Evolutionary conservation across 2,797 vertebrate species (phyloP).

Genomic region (Zalophus californianus): DNA sequence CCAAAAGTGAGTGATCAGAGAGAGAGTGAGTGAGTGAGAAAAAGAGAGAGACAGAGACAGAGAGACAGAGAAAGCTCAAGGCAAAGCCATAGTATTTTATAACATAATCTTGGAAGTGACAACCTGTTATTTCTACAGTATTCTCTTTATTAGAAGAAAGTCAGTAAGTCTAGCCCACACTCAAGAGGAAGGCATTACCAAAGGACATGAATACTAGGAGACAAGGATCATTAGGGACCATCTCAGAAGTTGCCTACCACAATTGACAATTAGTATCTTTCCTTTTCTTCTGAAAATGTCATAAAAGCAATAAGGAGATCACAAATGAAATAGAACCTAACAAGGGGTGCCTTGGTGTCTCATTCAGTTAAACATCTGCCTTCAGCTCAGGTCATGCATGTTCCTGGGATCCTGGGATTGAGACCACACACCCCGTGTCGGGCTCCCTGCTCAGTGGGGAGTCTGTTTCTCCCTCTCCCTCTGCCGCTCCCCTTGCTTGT

Average conservation of each 20-base stretch:
- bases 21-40: background rate
- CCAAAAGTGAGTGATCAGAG: background rate
- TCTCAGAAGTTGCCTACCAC: background rate
- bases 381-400: background rate
- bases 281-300: background rate
- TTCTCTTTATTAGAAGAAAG: background rate
- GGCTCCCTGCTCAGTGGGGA: background rate
- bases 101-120: background rate
- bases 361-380: background rate
- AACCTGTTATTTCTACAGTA: background rate
- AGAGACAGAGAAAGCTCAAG: background rate
- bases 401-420: background rate
- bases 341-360: background rate
- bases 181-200: background rate
- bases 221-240: background rate
- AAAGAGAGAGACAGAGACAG: background rate
- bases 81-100: background rate
- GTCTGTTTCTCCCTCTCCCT: background rate
- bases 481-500: background rate
- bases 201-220: background rate
- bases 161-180: background rate
- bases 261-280: background rate
- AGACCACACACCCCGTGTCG: fast-evolving
- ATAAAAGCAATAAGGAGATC: background rate
- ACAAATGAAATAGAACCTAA: background rate